Evolutionary conservation across 2,113 vertebrate genomes (phyloP).

Genomic region (Amphiprion ocellaris): DNA sequence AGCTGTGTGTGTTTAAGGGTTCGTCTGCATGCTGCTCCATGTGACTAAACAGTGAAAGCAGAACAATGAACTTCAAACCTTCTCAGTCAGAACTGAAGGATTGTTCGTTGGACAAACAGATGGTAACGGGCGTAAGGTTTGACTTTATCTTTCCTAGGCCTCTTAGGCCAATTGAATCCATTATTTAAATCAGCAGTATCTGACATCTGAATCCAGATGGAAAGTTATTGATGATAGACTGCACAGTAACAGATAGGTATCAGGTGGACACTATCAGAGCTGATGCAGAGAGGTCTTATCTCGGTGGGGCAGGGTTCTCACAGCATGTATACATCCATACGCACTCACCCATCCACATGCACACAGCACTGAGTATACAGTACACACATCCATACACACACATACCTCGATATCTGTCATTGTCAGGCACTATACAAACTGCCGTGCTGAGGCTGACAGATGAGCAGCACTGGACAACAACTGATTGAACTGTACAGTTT

Average conservation of each 20-base stretch:
- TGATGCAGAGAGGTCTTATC: slow-evolving; percentile 41
- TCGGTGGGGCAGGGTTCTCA: slow-evolving; percentile 25
- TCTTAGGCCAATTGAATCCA: not conserved
- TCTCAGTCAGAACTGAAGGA: not conserved
- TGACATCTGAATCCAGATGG: slow-evolving; percentile 20
- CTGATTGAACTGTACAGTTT: slow-evolving; percentile 64
- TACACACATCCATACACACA: slow-evolving; percentile 11
- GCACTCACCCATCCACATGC: not conserved
- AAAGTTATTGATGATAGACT: slow-evolving; percentile 24
- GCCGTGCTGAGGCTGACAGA: slow-evolving; percentile 23
- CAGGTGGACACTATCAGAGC: slow-evolving; percentile 28
- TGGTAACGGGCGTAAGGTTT: not conserved
- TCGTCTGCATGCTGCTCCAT: not conserved
- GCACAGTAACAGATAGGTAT: slow-evolving; percentile 27
- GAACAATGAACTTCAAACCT: not conserved
- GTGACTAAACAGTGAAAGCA: not conserved
- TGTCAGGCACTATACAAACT: slow-evolving; percentile 6
- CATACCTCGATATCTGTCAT: not conserved
- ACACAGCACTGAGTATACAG: not conserved
- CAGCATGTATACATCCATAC: slow-evolving; percentile 4
- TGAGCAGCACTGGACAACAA: slow-evolving; percentile 22
- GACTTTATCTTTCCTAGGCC: not conserved
- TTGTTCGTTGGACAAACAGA: not conserved
- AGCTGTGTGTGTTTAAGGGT: too few relatives aligned
- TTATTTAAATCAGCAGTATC: slow-evolving; percentile 15